Base-by-base conservation (phyloP, 2,113 vertebrate genomes). In the Cygnus buccinator region DNA sequence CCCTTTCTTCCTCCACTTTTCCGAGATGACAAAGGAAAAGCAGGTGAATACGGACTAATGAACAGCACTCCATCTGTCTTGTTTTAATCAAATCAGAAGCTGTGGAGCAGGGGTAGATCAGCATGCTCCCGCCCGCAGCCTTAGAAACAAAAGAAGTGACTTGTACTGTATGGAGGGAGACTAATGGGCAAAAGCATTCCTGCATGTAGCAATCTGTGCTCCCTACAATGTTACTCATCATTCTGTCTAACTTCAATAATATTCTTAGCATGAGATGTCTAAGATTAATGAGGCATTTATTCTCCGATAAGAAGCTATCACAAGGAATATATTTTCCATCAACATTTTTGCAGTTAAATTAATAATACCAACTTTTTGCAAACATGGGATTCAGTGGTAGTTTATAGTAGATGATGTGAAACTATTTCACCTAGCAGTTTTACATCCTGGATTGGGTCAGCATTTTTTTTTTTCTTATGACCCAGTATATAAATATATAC, bases 241-340 rank as follows among this genome's bases (percentile, higher is more conserved):
- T 94, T 94, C 94, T 96, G 94, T 93, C 95, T 88, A 94, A 90
- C 93, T 95, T 97, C 97, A 96, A 95, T 97, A 97, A 97, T 97
- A 91, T 90, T 96, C 97, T 95, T 97, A 96, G 97, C 95, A 82
- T 96, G 95, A 96, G 95, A 95, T 79, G 46, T 90, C 79, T 95
- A 90, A 96, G 97, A 97, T 96, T 97, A 97, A 97, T 97, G 96
- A 97, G 71, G 96, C 96, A 94, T 97, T 97, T 94, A 94, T 95
- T 96, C 90, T 84, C 74, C 2, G 3, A 80, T 95, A 96, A 96
- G 93, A 93, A 96, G 62, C 73, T 79, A 84, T 95, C 92, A 94
- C 67, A 94, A 89, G 90, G 65, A 96, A 93, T 90, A 94, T 31
- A 93, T 95, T 96, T 96, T 74, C 91, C 75, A 90, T 83, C 87